Base-by-base conservation (phyloP, 2,888 invertebrate species). In the Theretra japonica region DNA sequence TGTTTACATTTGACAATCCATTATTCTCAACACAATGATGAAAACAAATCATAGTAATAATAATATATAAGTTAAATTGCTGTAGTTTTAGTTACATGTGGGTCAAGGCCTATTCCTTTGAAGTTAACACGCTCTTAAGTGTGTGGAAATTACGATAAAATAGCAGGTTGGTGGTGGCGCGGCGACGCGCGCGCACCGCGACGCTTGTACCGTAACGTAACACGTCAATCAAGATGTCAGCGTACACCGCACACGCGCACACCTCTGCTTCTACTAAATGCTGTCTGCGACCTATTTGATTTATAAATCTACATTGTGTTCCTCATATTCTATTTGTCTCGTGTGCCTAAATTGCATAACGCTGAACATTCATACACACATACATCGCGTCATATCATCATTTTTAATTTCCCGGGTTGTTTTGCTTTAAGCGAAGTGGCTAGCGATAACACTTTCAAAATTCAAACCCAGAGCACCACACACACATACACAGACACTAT, bases 151-250 rank as follows among this genome's bases (percentile, higher is more conserved):
- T 81, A 84, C 82, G 82, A 84, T 76, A 84, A 84, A 85, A 85
- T 82, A 83, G 84, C 83, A 56, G 60, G 62, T 79, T 82, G n/a
- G 53, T n/a, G 53, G 53, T n/a, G 53, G n/a, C 50, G 77, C 77
- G 77, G 80, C 71, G 74, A 73, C 73, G 75, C 73, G 75, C 53
- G 70, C 78, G 82, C 80, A 81, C 77, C 79, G 80, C 77, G 80
- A 78, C 80, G 81, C 81, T 82, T 80, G 83, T 81, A 82, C 80
- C 82, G 82, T 83, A 81, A 81, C 84, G 83, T 83, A 82, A 82
- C 83, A 80, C 85, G 90, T 91, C 92, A 90, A 89, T 92, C 92
- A 90, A 87, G 80, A 84, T 87, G 89, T 87, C 87, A 87, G 78
- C 85, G 79, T 80, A 74, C 53, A 77, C 83, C 78, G 76, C 80